These are phyloP conservation scores for Thereva nobilitata DNA, from an alignment of 2,888 invertebrate genomes.

Conservation along the genomic window DNA sequence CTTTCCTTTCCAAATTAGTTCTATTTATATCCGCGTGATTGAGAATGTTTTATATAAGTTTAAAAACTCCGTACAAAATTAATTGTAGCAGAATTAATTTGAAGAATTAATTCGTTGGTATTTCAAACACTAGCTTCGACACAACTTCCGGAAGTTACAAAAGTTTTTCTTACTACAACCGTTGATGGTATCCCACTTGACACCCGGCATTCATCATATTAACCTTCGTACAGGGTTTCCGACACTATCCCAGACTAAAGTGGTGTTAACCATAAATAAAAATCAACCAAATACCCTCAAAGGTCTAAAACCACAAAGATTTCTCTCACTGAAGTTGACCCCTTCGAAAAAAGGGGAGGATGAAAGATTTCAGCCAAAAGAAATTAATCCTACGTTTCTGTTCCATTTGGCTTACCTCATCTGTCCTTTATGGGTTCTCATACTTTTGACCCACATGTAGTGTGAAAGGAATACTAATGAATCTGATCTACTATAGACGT, in stretches of 20 bases:
- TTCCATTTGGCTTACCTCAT: conserved; percentile 29
- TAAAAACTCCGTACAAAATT: too few species aligned
- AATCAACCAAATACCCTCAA: conserved; percentile 29
- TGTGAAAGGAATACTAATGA: conserved; percentile 28
- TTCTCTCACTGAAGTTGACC: background rate
- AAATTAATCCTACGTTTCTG: conserved; percentile 35
- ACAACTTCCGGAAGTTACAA: too few species aligned
- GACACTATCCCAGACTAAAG: conserved; percentile 10
- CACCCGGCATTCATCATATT: conserved; percentile 9
- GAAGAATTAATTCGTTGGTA: too few species aligned
- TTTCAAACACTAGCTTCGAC: too few species aligned
- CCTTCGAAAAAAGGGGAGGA: conserved; percentile 14
- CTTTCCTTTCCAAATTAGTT: too few species aligned
- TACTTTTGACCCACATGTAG: conserved; percentile 11
- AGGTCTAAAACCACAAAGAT: conserved; percentile 18
- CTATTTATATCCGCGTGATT: too few species aligned
- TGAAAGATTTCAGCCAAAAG: conserved; percentile 25
- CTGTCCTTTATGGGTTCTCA: conserved; percentile 15
- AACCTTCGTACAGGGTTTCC: background rate
- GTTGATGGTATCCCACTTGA: background rate
- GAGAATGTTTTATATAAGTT: too few species aligned
- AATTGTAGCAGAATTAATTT: too few species aligned
- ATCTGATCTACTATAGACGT: conserved; percentile 6
- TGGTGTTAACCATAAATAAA: conserved; percentile 27
- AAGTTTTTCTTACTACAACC: too few species aligned